phyloP scores from a whole-genome alignment of 2,888 invertebrate genomes.

The Troides helena region DNA sequence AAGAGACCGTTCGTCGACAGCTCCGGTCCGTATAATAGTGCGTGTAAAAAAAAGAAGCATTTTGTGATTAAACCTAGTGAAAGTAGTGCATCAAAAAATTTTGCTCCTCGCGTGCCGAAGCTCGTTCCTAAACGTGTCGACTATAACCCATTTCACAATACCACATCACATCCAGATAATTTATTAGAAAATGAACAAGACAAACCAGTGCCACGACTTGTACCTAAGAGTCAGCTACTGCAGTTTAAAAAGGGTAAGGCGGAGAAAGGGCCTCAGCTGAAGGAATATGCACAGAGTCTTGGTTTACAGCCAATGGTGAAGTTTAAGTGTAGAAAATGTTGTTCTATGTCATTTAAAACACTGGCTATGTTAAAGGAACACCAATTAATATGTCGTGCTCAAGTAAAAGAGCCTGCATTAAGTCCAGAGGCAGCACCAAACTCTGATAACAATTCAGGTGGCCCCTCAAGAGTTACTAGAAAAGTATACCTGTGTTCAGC shows the following conservation, averaged over 20 bases:
- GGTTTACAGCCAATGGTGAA: slow-evolving; percentile 86
- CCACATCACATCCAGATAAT: slow-evolving; percentile 52
- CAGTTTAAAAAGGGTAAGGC: slow-evolving; percentile 72
- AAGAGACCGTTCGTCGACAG: slow-evolving; percentile 75
- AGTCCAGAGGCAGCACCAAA: slow-evolving; percentile 63
- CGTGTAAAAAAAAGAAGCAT: slow-evolving; percentile 62
- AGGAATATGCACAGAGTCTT: slow-evolving; percentile 86
- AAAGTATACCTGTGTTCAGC: slow-evolving; percentile 91
- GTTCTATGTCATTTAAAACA: slow-evolving; percentile 83
- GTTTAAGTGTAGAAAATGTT: slow-evolving; percentile 88
- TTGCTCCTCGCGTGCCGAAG: slow-evolving; percentile 62
- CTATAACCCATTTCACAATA: slow-evolving; percentile 62
- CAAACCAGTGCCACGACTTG: slow-evolving; percentile 72
- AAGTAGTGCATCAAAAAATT: slow-evolving; percentile 45
- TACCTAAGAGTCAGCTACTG: slow-evolving; percentile 71
- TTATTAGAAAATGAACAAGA: slow-evolving; percentile 61
- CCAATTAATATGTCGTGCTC: slow-evolving; percentile 81
- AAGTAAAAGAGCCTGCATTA: slow-evolving; percentile 64
- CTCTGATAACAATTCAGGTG: slow-evolving; percentile 58
- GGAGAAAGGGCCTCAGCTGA: slow-evolving; percentile 66
- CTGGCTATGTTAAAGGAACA: slow-evolving; percentile 85
- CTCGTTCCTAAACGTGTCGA: slow-evolving; percentile 64
- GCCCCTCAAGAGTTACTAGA: slow-evolving; percentile 83
- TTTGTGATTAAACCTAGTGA: slow-evolving; percentile 58
- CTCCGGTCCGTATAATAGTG: slow-evolving; percentile 58